Percentiles rank a stretch among this genome's conserved stretches.
phyloP scores from a whole-genome alignment of 1,140 invertebrate genomes.

The Dendroctonus valens region DNA sequence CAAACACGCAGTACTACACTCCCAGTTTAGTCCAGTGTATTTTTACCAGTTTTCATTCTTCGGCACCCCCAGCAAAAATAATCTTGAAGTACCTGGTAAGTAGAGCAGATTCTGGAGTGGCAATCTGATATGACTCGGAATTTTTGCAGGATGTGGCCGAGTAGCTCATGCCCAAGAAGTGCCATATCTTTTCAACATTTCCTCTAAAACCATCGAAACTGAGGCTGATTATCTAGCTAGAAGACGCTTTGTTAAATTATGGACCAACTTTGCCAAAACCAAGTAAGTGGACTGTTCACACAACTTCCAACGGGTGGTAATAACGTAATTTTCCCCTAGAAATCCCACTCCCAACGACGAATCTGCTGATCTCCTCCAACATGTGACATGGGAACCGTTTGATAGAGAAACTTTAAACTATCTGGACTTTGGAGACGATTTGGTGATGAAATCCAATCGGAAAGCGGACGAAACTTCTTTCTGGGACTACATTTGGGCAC shows the following conservation, averaged over 20 bases:
- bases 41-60: constrained; percentile 20
- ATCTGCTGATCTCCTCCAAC: not conserved
- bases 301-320: not conserved
- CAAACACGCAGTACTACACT: constrained; percentile 17
- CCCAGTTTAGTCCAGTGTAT: constrained; percentile 7
- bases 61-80: constrained; percentile 2
- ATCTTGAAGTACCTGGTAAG: constrained; percentile 12
- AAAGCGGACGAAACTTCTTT: not conserved
- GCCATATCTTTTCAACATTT: constrained; percentile 16
- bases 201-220: constrained; percentile 9
- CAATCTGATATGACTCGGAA: not conserved
- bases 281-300: no score
- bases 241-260: constrained; percentile 10
- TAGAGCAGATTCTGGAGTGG: no score
- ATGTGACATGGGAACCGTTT: constrained; percentile 3
- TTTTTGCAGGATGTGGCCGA: constrained; percentile 8
- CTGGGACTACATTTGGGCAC: constrained; percentile 2
- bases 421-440: constrained; percentile 3
- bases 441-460: not conserved
- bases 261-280: constrained; percentile 22
- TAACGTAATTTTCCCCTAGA: not conserved
- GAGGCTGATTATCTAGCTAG: constrained; percentile 18
- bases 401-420: not conserved
- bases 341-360: constrained; percentile 9
- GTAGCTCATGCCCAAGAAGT: constrained; percentile 17